phyloP scores from a whole-genome alignment of 1,140 invertebrate species.

The Pachyrhynchus sulphureomaculatus region DNA sequence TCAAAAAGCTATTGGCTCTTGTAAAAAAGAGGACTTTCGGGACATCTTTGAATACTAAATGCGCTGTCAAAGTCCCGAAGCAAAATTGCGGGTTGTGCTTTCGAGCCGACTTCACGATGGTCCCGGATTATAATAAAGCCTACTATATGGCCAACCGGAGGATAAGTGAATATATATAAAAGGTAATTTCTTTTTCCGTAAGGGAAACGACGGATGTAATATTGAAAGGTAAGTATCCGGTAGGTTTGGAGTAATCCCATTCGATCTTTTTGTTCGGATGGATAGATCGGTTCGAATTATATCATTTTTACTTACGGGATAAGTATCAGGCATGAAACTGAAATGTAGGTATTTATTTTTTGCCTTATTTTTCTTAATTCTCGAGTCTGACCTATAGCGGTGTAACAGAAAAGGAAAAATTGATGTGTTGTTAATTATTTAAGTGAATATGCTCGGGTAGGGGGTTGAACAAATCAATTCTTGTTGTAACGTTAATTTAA shows the following conservation, averaged over 20 bases:
- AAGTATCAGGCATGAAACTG: no score
- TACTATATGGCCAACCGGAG: background rate
- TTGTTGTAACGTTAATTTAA: no score
- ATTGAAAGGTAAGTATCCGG: background rate
- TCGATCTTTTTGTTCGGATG: background rate
- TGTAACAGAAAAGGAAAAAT: no score
- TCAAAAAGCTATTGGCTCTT: no score
- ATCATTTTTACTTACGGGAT: background rate
- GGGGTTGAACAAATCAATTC: no score
- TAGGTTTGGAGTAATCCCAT: background rate
- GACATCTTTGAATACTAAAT: background rate
- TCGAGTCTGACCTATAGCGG: no score
- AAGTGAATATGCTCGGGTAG: no score
- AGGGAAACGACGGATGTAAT: background rate
- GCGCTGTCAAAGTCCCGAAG: background rate
- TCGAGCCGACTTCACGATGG: background rate
- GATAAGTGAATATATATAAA: constrained; percentile 8
- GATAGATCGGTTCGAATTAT: background rate
- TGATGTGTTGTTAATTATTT: no score
- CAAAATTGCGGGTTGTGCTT: background rate
- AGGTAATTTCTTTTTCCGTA: constrained; percentile 3
- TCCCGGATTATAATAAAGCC: constrained; percentile 1
- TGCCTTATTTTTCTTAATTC: no score
- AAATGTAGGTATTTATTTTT: no score
- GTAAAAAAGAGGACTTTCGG: background rate